These are phyloP conservation scores for Iguana delicatissima DNA, from an alignment of 2,797 vertebrate genomes.

Conservation along the genomic window DNA sequence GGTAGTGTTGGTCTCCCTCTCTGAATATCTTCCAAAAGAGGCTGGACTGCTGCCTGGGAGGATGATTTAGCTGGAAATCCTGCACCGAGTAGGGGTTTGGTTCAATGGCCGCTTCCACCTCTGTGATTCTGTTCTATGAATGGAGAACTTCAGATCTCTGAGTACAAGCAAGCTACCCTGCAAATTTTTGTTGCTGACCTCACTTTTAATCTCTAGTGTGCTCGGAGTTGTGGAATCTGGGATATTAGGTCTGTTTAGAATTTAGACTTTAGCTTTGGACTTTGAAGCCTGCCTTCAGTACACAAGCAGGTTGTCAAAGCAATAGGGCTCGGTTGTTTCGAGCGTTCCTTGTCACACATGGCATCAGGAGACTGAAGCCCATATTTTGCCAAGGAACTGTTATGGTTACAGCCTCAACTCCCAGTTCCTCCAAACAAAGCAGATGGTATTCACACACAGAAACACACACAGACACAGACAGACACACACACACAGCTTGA, in stretches of 20 bases:
- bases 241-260: too few species aligned
- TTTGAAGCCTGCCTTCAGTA: not conserved
- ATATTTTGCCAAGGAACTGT: not conserved
- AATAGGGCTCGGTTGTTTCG: too few species aligned
- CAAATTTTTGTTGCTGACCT: not conserved
- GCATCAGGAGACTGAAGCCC: too few species aligned
- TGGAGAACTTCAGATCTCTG: not conserved
- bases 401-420: not conserved
- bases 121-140: not conserved
- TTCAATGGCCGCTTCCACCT: too few species aligned
- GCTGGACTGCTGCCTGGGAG: too few species aligned
- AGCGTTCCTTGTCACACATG: too few species aligned
- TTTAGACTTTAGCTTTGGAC: not conserved
- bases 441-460: slow-evolving; percentile 10
- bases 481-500: not conserved
- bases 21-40: too few species aligned
- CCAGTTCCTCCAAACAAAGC: not conserved
- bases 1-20: too few species aligned
- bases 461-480: not conserved
- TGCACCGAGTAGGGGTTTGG: too few species aligned
- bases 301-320: too few species aligned
- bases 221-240: not conserved
- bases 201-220: not conserved
- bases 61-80: too few species aligned
- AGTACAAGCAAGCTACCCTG: not conserved